Base-by-base conservation (phyloP, 2,113 vertebrate species). In the Oreotrochilus melanogaster region DNA sequence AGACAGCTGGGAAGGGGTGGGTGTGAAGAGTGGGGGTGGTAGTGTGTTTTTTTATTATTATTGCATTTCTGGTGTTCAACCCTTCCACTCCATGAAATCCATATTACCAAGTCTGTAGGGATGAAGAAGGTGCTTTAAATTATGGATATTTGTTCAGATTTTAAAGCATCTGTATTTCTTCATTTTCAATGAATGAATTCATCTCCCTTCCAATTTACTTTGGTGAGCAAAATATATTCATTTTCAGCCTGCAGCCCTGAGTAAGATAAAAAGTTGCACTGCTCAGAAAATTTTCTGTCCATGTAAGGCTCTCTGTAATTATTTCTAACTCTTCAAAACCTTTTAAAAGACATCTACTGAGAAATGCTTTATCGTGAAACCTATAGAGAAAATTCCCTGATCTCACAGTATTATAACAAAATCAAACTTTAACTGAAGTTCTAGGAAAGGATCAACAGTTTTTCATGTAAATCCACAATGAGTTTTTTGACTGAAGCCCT, bases 21-120 rank as follows among this genome's bases (percentile, higher is more conserved):
- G 95, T 95, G 96, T 93, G 96, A 96, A 96, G 58, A 95, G 82
- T 58, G 95, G 92, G 95, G 93, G 96, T 82, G 85, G 92, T 85
- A 81, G 10, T 93, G 72, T 62, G 2, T 18, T 93, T 75, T 95
- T 60, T 94, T 66, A 89, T 97, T 97, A 95, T 96, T 92, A 95
- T 76, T 93, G 71, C 82, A 93, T 78, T 96, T 88, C 74, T 96
- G 82, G 92, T 94, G 72, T 72, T 95, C 92, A 96, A 70, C 92
- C 82, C 92, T 83, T 90, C 89, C 53, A 84, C 93, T 94, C 73
- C 11, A 91, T 0, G 0, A 94, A 95, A 96, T 94, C 70, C 93
- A 84, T 81, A 95, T 87, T 94, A 57, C 7, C 53, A 57, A 89
- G 66, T 11, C 71, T 69, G 30, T 2, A 69, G 47, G 82, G 75